Base-by-base conservation (phyloP, 2,797 vertebrate genomes). In the Acrocephalus scirpaceus region DNA sequence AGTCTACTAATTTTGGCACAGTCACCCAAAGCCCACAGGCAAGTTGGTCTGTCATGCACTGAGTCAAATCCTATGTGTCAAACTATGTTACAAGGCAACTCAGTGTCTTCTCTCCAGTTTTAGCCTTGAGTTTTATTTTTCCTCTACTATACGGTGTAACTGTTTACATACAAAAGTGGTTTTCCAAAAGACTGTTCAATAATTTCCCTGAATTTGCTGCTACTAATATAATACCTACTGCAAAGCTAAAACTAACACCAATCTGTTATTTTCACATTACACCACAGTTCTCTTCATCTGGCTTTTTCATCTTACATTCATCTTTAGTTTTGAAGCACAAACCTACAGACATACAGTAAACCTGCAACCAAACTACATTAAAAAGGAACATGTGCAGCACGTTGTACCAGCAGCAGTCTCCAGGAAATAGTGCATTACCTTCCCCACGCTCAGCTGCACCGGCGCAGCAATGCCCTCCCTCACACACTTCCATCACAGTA, bases 11-110 rank as follows among this genome's bases (percentile, higher is more conserved):
- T 96, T 93, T 81, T 96, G 93, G 66, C 88, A 86, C 82, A 92
- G 91, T 92, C 85, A 93, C 74, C 38, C 40, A 0, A 92, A 91
- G 81, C 86, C 94, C 73, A 50, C 34, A 67, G 93, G 94, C 91
- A 86, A 88, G 80, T 81, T 56, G 26, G 58, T 94, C 90, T 82
- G 0, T 94, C 79, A 74, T 44, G 27, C 5, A 0, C 64, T 42
- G 54, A 94, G 69, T 91, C 86, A 95, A 91, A 80, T 83, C 66
- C 51, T 50, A 54, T 71, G 80, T 95, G 95, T 96, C 96, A 96
- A 79, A 92, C 48, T 29, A 1, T 36, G 36, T 95, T 77, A 86
- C 27, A 44, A 86, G 61, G 79, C 84, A 78, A 17, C 48, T 88
- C 73, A 30, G 38, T 62, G 45, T 75, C 60, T 75, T 61, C 47